A percentile compares a stretch with the other conserved stretches of the same genome.
phyloP scores from a whole-genome alignment of 2,113 vertebrate genomes.

The Vimba vimba region DNA sequence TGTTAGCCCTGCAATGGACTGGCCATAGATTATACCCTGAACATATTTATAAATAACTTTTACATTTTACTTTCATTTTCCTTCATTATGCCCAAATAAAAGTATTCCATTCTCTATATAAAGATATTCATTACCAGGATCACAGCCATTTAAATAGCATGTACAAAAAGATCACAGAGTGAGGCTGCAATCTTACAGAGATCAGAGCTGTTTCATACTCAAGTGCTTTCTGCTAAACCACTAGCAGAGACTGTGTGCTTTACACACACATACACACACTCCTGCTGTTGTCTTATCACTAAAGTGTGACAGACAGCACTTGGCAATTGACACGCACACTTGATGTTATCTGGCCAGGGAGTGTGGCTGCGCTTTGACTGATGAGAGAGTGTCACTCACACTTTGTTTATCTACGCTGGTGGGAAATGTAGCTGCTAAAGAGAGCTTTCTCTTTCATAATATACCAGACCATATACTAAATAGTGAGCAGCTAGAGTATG shows the following conservation, averaged over 20 bases:
- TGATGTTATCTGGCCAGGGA: constrained; percentile 90
- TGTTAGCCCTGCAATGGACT: neutral
- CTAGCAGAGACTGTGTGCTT: constrained; percentile 7
- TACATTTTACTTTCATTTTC: neutral
- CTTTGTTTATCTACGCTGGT: constrained; percentile 86
- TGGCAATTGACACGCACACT: constrained; percentile 90
- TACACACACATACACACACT: constrained; percentile 40
- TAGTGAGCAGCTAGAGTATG: constrained; percentile 44
- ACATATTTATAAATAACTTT: neutral
- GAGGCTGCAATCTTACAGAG: constrained; percentile 22
- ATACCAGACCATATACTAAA: constrained; percentile 55
- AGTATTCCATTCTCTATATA: neutral
- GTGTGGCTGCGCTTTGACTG: constrained; percentile 83
- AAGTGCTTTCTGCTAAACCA: constrained; percentile 43
- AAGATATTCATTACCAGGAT: constrained; percentile 13
- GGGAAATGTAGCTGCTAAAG: constrained; percentile 64
- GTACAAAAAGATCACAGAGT: neutral
- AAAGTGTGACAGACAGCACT: constrained; percentile 95
- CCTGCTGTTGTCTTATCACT: constrained; percentile 87
- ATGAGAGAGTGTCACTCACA: constrained; percentile 90
- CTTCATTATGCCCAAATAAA: neutral
- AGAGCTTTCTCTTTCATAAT: constrained; percentile 71
- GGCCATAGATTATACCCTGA: neutral
- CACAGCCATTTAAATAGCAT: neutral
- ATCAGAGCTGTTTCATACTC: constrained; percentile 29